Base-by-base conservation (phyloP, 2,797 vertebrate species). In the Crocodylus rhombifer region DNA sequence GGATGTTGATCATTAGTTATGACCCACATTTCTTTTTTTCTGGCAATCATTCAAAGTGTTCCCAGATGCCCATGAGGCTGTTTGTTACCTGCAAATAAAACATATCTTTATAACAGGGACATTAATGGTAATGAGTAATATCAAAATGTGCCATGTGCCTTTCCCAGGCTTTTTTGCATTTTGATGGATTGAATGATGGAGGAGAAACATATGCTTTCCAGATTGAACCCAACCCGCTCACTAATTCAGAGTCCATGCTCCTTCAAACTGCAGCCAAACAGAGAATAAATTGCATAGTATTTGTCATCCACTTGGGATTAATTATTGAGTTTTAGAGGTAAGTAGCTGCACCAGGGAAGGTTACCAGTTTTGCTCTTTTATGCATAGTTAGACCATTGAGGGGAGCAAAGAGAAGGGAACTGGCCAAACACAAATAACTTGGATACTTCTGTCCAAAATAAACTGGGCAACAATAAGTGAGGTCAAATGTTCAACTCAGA, bases 201-300 rank as follows among this genome's bases (percentile, higher is more conserved):
- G 96, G 84, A 89, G 91, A 97, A 98, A 97, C 98, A 98, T 98
- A 93, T 98, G 98, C 95, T 96, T 97, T 97, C 98, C 98, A 98
- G 98, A 98, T 97, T 98, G 97, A 96, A 94, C 85, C 93, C 87
- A 81, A 96, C 91, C 91, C 94, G 77, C 91, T 94, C 94, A 77
- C 96, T 97, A 93, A 95, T 95, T 97, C 96, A 92, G 91, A 96
- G 91, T 87, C 97, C 90, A 93, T 92, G 87, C 94, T 96, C 91
- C 96, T 97, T 96, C 96, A 96, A 97, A 82, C 67, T 91, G 91
- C 96, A 97, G 97, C 95, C 90, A 96, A 97, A 88, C 80, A 95
- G 89, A 93, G 92, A 97, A 97, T 96, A 96, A 97, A 97, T 96
- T 95, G 94, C 91, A 95, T 81, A 96, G 93, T 80, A 93, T 98